Percentiles rank a stretch among this genome's conserved stretches.
Evolutionary conservation across 1,140 invertebrate genomes (phyloP).

Genomic region (Anadara kagoshimensis): DNA sequence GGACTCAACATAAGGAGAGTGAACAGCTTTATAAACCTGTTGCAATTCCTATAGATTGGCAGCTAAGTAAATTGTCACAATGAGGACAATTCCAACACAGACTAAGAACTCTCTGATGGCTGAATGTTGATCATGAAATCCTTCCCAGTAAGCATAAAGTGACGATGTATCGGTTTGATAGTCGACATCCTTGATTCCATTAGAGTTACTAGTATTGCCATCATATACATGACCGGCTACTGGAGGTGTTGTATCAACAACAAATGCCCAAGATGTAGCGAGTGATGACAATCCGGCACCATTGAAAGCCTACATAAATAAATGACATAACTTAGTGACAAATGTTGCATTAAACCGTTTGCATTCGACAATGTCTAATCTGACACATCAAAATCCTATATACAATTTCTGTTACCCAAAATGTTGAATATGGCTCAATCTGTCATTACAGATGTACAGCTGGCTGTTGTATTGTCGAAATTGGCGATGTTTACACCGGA

Average conservation of each 20-base stretch:
- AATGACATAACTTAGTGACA: too few species aligned
- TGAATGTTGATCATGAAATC: slow-evolving; percentile 46
- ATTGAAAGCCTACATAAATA: slow-evolving; percentile 13
- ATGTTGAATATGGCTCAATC: too few species aligned
- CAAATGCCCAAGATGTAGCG: slow-evolving; percentile 29
- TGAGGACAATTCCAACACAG: slow-evolving; percentile 43
- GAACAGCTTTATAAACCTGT: too few species aligned
- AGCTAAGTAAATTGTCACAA: slow-evolving; percentile 35
- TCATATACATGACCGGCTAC: slow-evolving; percentile 18
- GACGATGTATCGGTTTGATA: slow-evolving; percentile 24
- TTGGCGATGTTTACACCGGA: too few species aligned
- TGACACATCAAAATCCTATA: too few species aligned
- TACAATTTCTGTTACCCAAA: too few species aligned
- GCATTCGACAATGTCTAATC: too few species aligned
- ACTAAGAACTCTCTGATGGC: slow-evolving; percentile 35
- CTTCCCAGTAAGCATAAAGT: slow-evolving; percentile 40
- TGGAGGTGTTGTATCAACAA: slow-evolving; percentile 15
- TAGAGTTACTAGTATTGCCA: background rate
- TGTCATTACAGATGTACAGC: too few species aligned
- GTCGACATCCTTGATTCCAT: slow-evolving; percentile 15
- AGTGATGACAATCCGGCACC: slow-evolving; percentile 16
- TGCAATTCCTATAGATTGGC: slow-evolving; percentile 1
- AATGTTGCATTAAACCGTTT: too few species aligned
- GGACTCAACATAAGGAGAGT: too few species aligned
- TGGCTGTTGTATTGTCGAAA: too few species aligned